These are phyloP conservation scores for Sporophila hypoxantha DNA, from an alignment of 2,113 vertebrate species.

Conservation along the genomic window DNA sequence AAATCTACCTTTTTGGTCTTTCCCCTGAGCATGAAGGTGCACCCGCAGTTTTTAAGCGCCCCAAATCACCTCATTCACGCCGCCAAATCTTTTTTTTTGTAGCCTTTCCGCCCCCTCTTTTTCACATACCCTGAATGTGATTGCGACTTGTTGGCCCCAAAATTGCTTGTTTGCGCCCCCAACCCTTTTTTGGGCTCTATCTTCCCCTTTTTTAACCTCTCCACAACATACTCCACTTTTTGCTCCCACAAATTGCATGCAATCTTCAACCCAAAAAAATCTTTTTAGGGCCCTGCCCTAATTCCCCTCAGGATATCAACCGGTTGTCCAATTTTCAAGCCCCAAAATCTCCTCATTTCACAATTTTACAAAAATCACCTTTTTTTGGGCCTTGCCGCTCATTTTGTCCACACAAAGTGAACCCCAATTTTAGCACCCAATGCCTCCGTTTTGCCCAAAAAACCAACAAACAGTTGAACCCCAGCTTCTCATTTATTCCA, in stretches of 20 bases:
- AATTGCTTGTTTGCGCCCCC: not conserved
- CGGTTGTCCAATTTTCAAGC: not conserved
- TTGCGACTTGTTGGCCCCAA: not conserved
- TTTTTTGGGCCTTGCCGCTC: not conserved
- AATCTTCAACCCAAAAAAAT: not conserved
- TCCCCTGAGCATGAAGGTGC: too few relatives aligned
- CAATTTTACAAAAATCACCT: not conserved
- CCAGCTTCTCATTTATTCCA: not conserved
- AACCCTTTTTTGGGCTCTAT: not conserved
- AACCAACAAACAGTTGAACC: not conserved
- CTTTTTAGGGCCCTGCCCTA: not conserved
- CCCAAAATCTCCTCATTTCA: not conserved
- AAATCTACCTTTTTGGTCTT: too few relatives aligned
- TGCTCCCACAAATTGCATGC: not conserved
- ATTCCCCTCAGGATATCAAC: too few relatives aligned
- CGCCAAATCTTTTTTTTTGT: not conserved
- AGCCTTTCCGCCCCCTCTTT: not conserved
- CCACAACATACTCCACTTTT: not conserved
- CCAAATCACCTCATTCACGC: too few relatives aligned
- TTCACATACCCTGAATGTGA: not conserved
- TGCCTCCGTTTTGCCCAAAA: not conserved
- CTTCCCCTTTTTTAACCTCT: not conserved
- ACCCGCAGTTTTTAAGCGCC: too few relatives aligned
- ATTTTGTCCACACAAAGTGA: fast-evolving
- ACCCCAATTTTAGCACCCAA: not conserved